These are phyloP conservation scores for Chelonia mydas DNA, from an alignment of 2,797 vertebrate species.

Conservation along the genomic window DNA sequence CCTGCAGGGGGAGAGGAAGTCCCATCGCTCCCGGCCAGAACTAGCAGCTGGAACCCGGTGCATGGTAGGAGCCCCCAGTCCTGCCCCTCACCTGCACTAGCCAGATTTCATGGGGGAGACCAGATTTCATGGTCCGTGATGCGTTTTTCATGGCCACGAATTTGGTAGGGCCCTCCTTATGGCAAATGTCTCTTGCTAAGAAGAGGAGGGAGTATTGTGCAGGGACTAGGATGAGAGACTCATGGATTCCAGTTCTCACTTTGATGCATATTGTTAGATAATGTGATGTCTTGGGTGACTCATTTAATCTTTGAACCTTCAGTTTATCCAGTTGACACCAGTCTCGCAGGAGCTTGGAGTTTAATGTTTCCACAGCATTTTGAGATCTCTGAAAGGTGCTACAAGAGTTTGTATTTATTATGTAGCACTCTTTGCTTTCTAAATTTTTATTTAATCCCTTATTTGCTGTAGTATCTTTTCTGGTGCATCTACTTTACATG, in stretches of 20 bases:
- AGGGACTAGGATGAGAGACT: background rate
- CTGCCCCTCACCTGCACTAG: too few species aligned
- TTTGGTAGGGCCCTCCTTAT: background rate
- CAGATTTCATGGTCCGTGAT: too few species aligned
- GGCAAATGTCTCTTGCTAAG: background rate
- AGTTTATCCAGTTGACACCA: constrained; percentile 5
- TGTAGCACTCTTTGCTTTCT: background rate
- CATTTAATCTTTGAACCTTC: background rate
- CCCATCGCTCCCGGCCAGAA: too few species aligned
- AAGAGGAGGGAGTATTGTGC: background rate
- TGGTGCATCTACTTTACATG: background rate
- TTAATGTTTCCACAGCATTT: constrained; percentile 1
- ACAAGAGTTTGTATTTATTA: background rate
- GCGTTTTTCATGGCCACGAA: too few species aligned
- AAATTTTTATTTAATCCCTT: background rate
- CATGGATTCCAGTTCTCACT: background rate
- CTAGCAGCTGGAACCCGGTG: too few species aligned
- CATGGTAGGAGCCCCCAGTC: too few species aligned
- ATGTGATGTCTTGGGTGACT: background rate
- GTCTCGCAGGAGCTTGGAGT: background rate
- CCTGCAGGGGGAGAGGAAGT: too few species aligned
- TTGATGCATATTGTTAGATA: background rate
- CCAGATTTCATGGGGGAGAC: too few species aligned
- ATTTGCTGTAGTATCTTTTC: background rate
- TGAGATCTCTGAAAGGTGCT: background rate